Conservation (phyloP, 2,888 invertebrate genomes). For the Netelia melanura region DNA sequence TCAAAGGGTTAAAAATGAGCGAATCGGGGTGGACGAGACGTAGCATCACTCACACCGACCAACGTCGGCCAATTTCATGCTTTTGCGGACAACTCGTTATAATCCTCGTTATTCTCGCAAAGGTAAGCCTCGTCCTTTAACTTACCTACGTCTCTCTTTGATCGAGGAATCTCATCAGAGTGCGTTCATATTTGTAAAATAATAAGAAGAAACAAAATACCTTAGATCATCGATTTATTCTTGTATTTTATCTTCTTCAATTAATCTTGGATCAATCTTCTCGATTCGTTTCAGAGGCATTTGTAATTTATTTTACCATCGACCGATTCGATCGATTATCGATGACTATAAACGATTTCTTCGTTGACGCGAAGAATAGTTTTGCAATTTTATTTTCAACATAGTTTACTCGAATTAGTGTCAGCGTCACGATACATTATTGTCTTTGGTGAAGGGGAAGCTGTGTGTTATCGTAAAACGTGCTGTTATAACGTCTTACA, state of each 20-base stretch:
- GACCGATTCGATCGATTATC: no score
- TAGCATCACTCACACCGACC: constrained; percentile 47
- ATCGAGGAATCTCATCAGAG: background rate
- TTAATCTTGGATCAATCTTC: no score
- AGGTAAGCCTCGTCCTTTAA: constrained; percentile 51
- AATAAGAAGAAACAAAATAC: no score
- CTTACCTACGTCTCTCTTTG: background rate
- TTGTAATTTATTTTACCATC: no score
- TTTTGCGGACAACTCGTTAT: constrained; percentile 58
- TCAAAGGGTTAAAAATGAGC: constrained; percentile 68
- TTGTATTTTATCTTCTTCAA: no score
- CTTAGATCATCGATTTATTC: no score
- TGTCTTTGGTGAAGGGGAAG: constrained; percentile 62
- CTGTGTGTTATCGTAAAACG: background rate
- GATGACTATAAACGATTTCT: no score
- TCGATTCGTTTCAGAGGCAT: no score
- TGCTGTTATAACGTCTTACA: constrained; percentile 48
- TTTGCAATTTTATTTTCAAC: no score
- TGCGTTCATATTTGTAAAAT: background rate
- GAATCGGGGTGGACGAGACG: constrained; percentile 62
- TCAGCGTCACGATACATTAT: constrained; percentile 24
- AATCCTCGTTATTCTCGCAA: constrained; percentile 57
- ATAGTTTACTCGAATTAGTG: background rate
- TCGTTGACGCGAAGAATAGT: no score
- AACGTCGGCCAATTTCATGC: constrained; percentile 50